These are phyloP conservation scores for Lophochroa leadbeateri DNA, from an alignment of 2,113 vertebrate species.

Conservation along the genomic window DNA sequence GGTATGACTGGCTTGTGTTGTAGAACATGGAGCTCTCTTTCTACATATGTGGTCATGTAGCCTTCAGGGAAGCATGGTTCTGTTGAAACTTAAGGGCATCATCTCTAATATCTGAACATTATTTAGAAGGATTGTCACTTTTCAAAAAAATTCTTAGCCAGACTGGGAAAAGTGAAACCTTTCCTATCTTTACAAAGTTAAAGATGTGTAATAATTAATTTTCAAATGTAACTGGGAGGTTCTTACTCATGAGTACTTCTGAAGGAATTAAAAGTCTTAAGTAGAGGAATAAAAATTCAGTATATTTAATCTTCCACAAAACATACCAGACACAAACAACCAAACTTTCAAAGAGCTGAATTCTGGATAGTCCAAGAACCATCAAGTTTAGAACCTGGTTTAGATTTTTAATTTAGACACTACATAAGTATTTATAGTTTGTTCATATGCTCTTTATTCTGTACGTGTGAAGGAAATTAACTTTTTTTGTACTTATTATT, in stretches of 20 bases:
- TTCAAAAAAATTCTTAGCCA: neutral
- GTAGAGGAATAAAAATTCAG: neutral
- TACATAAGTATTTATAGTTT: neutral
- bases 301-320: neutral
- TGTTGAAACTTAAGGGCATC: neutral
- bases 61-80: neutral
- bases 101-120: neutral
- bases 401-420: neutral
- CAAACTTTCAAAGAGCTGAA: neutral
- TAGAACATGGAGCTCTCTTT: neutral
- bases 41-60: rapidly evolving
- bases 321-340: neutral
- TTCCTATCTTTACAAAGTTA: neutral
- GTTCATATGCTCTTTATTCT: neutral
- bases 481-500: neutral
- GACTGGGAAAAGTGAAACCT: neutral
- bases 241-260: neutral
- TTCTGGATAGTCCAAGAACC: neutral
- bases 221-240: neutral
- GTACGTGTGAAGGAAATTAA: neutral
- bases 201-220: neutral
- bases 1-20: neutral
- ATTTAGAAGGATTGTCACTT: neutral
- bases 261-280: neutral
- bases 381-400: neutral